Base-by-base conservation (phyloP, 1,140 invertebrate genomes). In the Coenobita brevimanus region DNA sequence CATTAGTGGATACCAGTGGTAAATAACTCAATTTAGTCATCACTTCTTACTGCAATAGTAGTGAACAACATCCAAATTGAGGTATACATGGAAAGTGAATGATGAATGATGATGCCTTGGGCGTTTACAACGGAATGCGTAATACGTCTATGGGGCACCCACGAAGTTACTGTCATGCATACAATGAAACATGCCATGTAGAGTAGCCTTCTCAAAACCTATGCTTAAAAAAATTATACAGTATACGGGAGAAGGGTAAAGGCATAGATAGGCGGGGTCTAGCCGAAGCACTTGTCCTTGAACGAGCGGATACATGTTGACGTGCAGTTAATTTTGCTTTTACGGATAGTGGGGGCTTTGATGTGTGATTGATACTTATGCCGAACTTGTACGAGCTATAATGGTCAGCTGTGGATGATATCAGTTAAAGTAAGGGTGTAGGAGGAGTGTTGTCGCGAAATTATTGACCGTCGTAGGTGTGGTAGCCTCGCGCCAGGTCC, bases 1-100 rank as follows among this genome's bases (percentile, higher is more conserved):
- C 85, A 87, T 80, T 87, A 87, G 85, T 87, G 85, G 85, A 87
- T 83, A 83, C 80, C 85, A 87, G 85, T 87, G 85, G 85, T 87
- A 87, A 87, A 87, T 87, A 87, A 87, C 76, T 87, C 85, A 81
- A 76, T 87, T 81, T 87, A 87, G 85, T 87, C 73, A 81, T 62
- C 76, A 87, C 75, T 87, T 87, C 82, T 81, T 73, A 50, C 60
- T n/a, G 60, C 76, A 60, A 17, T 87, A 80, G 85, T 87, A 80
- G 78, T 80, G 78, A 80, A 76, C 27, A 50, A 81, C n/a, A 36
- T 36, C 30, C 60, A 60, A 60, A 41, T 13, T 17, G 57, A 4
- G 30, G 4, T 36, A 13, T 1, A 13, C 24, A 64, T 41, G 60
- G 46, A 60, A 64, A 76, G 73, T 76, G 54, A 76, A 85, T 82